These are phyloP conservation scores for Adelphocoris suturalis DNA, from an alignment of 2,888 invertebrate genomes.

Conservation along the genomic window DNA sequence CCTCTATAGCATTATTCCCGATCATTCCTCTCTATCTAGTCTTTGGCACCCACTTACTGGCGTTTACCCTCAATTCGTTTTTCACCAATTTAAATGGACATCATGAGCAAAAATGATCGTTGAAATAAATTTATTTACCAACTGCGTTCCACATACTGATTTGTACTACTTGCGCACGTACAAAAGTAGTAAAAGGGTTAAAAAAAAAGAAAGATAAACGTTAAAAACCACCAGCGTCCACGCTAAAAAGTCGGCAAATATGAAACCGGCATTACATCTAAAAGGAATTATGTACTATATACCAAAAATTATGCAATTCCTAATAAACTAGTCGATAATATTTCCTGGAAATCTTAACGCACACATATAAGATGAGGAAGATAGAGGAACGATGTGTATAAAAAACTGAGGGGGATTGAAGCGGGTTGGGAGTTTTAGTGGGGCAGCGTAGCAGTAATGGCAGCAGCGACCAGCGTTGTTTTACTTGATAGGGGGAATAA, in stretches of 20 bases:
- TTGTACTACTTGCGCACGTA: too few relatives aligned
- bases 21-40: too few relatives aligned
- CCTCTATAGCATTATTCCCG: too few relatives aligned
- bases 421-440: constrained; percentile 51
- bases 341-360: background rate
- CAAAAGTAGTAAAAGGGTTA: too few relatives aligned
- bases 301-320: constrained; percentile 19
- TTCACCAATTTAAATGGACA: too few relatives aligned
- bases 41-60: too few relatives aligned
- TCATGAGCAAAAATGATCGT: too few relatives aligned
- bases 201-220: background rate
- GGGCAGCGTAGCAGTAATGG: constrained; percentile 75
- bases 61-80: too few relatives aligned
- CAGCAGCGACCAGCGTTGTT: constrained; percentile 91
- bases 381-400: constrained; percentile 46
- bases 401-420: constrained; percentile 61
- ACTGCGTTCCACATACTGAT: too few relatives aligned
- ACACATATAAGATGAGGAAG: background rate
- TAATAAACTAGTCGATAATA: background rate
- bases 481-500: constrained; percentile 96
- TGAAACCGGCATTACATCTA: background rate
- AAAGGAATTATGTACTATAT: background rate
- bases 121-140: too few relatives aligned
- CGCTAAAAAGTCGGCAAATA: background rate
- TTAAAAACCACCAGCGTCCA: background rate